phyloP scores from a whole-genome alignment of 2,113 vertebrate species.

The Peromyscus leucopus region DNA sequence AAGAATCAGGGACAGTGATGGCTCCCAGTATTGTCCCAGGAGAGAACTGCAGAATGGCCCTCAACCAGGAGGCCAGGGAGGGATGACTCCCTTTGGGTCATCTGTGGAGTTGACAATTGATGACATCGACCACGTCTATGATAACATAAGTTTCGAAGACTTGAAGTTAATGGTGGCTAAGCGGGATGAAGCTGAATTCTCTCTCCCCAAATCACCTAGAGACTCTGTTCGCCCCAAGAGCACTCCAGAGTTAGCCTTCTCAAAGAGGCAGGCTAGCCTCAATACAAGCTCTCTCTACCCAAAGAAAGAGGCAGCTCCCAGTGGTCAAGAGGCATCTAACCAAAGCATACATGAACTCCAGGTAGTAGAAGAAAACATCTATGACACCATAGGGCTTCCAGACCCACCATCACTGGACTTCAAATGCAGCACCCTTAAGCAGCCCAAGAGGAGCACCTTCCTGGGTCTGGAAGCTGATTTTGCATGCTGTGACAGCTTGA shows the following conservation, averaged over 20 bases:
- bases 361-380: conserved; percentile 94
- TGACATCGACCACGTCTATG: conserved; percentile 97
- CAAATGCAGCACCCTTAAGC: conserved; percentile 73
- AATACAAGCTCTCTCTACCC: conserved; percentile 58
- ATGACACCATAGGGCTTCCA: conserved; percentile 93
- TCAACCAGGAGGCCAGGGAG: conserved; percentile 42
- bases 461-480: conserved; percentile 90
- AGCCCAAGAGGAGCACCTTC: conserved; percentile 85
- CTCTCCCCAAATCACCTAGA: conserved; percentile 78
- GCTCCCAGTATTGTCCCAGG: conserved; percentile 81
- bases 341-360: conserved; percentile 89
- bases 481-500: conserved; percentile 84
- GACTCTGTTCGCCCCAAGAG: conserved; percentile 85
- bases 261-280: conserved; percentile 71
- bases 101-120: conserved; percentile 93
- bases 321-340: conserved; percentile 63
- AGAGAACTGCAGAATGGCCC: conserved; percentile 85
- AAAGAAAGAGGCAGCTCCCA: conserved; percentile 61
- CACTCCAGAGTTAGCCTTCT: conserved; percentile 79
- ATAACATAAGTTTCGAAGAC: conserved; percentile 98
- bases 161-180: conserved; percentile 95
- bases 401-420: conserved; percentile 84
- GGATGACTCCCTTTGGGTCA: conserved; percentile 83
- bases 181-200: conserved; percentile 86
- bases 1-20: conserved; percentile 80